Percentiles rank a stretch among this genome's conserved stretches.
Conservation (phyloP, 2,113 vertebrate genomes). For the Oceanodroma tethys region DNA sequence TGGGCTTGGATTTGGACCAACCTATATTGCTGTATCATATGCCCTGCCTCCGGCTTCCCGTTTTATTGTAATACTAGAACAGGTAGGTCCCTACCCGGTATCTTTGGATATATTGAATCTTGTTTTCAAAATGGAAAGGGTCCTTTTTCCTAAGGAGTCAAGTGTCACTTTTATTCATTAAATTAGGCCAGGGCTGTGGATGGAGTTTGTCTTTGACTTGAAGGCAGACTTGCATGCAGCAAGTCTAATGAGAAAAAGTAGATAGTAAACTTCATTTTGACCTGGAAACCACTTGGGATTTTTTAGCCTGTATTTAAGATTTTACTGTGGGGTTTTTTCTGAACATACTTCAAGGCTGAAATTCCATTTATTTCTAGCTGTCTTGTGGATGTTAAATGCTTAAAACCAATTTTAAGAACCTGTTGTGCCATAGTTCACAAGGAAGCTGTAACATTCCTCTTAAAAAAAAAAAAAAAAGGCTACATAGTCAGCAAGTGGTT, state of each 20-base stretch:
- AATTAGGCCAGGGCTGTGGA: background rate
- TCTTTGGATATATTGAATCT: background rate
- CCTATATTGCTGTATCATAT: slow-evolving; percentile 81
- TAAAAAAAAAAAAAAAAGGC: background rate
- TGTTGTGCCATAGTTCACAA: background rate
- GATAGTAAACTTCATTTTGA: background rate
- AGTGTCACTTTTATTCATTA: background rate
- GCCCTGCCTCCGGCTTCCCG: slow-evolving; percentile 87
- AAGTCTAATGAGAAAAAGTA: background rate
- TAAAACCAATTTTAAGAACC: background rate
- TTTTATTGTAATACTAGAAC: slow-evolving; percentile 88
- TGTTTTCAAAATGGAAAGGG: background rate
- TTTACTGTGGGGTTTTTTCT: background rate
- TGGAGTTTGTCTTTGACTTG: background rate
- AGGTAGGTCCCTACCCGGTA: slow-evolving; percentile 71
- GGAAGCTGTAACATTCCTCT: background rate
- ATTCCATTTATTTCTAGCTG: background rate
- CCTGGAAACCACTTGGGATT: background rate
- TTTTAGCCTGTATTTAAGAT: background rate
- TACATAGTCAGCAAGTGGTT: background rate
- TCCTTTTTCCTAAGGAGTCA: background rate
- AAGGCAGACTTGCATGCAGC: background rate
- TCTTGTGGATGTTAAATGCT: background rate
- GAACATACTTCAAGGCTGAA: background rate
- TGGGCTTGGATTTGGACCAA: slow-evolving; percentile 82